These are phyloP conservation scores for Pristionchus arcanus DNA, from an alignment of 2,888 invertebrate genomes.

Conservation along the genomic window DNA sequence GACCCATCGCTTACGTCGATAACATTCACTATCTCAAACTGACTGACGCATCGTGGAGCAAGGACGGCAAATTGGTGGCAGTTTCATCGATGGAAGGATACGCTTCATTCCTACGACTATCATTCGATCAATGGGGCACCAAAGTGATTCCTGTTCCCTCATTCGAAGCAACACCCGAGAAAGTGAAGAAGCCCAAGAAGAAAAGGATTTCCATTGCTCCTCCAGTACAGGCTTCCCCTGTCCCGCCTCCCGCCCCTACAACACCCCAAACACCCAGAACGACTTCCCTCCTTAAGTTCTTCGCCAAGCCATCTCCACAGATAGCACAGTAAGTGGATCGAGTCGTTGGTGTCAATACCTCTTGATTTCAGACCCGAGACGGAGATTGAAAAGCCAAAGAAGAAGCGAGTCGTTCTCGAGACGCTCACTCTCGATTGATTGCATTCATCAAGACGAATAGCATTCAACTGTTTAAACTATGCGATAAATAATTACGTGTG, in stretches of 20 bases:
- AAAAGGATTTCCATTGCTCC: not conserved
- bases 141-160: conserved; percentile 7
- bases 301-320: not conserved
- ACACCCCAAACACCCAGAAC: not conserved
- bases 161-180: conserved; percentile 33
- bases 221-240: not conserved
- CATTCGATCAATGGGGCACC: conserved; percentile 65
- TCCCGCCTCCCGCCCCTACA: not conserved
- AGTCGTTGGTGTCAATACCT: not conserved
- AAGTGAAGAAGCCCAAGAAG: conserved; percentile 46
- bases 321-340: not conserved
- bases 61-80: conserved; percentile 87
- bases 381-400: not conserved
- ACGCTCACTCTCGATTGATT: not conserved
- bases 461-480: too few species aligned
- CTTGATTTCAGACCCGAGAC: not conserved
- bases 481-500: too few species aligned
- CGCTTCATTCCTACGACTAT: conserved; percentile 90
- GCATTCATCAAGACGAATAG: not conserved
- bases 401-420: not conserved
- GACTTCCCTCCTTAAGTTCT: not conserved
- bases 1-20: conserved; percentile 88
- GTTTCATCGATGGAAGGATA: conserved; percentile 93
- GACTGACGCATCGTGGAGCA: conserved; percentile 91
- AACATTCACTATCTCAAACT: conserved; percentile 92